Evolutionary conservation across 2,797 vertebrate genomes (phyloP), one percentile per base, ranked within the genome.

Genomic region (Tragelaphus eurycerus): DNA sequence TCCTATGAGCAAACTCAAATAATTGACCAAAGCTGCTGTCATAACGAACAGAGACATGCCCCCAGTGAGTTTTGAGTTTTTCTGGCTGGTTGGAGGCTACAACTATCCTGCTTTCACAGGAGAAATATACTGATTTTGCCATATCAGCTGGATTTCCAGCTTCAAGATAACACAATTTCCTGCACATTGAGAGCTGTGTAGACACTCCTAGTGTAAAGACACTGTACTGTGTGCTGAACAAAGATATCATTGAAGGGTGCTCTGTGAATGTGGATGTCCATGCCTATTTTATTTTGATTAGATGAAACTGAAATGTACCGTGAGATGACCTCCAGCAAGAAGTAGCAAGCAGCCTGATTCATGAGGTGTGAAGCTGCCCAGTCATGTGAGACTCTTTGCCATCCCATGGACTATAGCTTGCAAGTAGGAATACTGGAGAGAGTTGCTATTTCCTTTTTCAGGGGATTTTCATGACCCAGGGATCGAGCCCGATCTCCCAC

Each of bases 401-500:
- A 34, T 67, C 17, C n/a, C 8, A 19, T 34, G n/a, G 64, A 67
- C 17, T 67, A 21, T 67, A 34, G n/a, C 64, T 34, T 67, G 8
- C 64, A 11, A n/a, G 64, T 19, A 34, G 11, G n/a, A 21, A 17
- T 67, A 67, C n/a, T 67, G n/a, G 16, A 67, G n/a, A 34, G n/a
- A 67, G 64, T 34, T 67, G 8, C 8, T 8, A 67, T 67, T 67
- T 67, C 17, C 64, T 67, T 67, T 67, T 67, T 19, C 2, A 67
- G n/a, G 64, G 17, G 9, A 19, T 67, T 16, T 67, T 67, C 64
- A n/a, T 67, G 64, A 67, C 8, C 8, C 31, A 67, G n/a, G 62
- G 31, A 19, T 19, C 0, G 0, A 67, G n/a, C 62, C 62, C 1
- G 0, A 17, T 34, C 64, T 67, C n/a, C n/a, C n/a, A 67, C 9